These are phyloP conservation scores for Tinamus major DNA, from an alignment of 2,797 vertebrate genomes.

Conservation along the genomic window DNA sequence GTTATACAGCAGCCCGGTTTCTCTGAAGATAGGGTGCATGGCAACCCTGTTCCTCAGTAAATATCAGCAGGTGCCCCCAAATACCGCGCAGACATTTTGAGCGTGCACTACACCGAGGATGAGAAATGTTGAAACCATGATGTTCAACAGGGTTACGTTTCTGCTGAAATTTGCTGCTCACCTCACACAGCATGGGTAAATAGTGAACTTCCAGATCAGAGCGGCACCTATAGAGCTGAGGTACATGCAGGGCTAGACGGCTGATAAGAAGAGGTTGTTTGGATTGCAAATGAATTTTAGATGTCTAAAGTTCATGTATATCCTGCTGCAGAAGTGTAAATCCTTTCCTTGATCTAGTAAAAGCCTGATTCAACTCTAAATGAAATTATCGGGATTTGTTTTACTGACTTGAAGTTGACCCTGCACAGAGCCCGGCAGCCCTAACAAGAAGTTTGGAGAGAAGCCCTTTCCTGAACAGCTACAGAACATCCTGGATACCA, in stretches of 20 bases:
- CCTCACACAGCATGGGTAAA: background rate
- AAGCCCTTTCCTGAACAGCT: background rate
- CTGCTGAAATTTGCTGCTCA: background rate
- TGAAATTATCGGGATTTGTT: constrained; percentile 35
- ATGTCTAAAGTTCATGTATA: constrained; percentile 20
- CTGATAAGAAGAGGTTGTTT: constrained; percentile 5
- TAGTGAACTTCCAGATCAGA: background rate
- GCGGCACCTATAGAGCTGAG: background rate
- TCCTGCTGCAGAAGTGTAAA: background rate
- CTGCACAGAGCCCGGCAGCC: background rate
- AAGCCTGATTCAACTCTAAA: constrained; percentile 13
- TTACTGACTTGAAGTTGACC: constrained; percentile 10
- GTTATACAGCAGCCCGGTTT: background rate
- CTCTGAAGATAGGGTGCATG: background rate
- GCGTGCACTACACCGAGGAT: background rate
- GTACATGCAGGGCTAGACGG: background rate
- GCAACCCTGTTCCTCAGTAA: background rate
- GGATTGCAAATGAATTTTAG: constrained; percentile 15
- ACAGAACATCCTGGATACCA: background rate
- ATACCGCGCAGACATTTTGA: background rate
- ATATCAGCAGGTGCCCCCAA: background rate
- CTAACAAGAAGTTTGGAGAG: background rate
- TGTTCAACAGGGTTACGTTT: background rate
- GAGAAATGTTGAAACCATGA: background rate
- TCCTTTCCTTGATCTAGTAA: background rate